Percentiles rank a stretch among this genome's conserved stretches.
phyloP scores from a whole-genome alignment of 2,888 invertebrate species.

The Diarsia brunnea region DNA sequence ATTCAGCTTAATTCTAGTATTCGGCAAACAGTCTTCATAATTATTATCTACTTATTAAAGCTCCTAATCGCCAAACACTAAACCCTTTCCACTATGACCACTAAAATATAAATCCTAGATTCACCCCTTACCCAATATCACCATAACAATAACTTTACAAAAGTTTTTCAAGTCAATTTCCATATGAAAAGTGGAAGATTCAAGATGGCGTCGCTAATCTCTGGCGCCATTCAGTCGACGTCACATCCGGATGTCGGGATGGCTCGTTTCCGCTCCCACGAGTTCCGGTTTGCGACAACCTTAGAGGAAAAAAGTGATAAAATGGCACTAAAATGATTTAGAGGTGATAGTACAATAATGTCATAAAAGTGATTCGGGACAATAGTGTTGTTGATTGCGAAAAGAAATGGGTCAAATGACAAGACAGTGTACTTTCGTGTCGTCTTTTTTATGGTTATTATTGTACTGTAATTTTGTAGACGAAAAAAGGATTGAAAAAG shows the following conservation, averaged over 20 bases:
- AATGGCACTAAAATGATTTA: conserved; percentile 53
- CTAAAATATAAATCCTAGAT: conserved; percentile 25
- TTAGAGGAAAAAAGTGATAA: conserved; percentile 60
- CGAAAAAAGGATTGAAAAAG: background rate
- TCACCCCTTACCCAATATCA: conserved; percentile 39
- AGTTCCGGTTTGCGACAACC: conserved; percentile 72
- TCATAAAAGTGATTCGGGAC: background rate
- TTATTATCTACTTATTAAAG: background rate
- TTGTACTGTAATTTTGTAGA: background rate
- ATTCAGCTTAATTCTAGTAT: background rate
- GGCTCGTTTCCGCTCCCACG: conserved; percentile 72
- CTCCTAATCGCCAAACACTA: background rate
- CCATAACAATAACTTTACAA: conserved; percentile 50
- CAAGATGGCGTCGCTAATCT: conserved; percentile 66
- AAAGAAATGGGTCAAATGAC: conserved; percentile 10
- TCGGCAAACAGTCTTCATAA: background rate
- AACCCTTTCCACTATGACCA: background rate
- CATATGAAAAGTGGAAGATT: conserved; percentile 64
- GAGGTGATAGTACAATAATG: conserved; percentile 15
- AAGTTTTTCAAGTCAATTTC: conserved; percentile 61
- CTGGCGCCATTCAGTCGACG: conserved; percentile 78
- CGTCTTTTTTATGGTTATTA: background rate
- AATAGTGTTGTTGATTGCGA: conserved; percentile 12
- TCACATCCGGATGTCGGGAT: conserved; percentile 77
- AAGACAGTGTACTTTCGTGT: background rate